Base-by-base conservation (phyloP, 2,113 vertebrate species). In the Ochotona princeps region DNA sequence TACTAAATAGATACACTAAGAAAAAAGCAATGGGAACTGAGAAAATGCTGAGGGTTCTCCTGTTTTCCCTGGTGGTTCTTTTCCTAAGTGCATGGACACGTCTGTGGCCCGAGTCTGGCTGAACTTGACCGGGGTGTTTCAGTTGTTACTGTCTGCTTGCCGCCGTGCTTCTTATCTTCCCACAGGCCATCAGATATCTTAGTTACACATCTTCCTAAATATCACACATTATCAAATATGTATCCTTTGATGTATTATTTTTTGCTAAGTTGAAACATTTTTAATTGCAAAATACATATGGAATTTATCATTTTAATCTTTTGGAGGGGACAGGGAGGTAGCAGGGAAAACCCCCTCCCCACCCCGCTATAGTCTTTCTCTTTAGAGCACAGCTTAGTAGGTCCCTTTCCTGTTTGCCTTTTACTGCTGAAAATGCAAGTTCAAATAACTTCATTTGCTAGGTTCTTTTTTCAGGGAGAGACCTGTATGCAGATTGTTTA, bases 401-500 rank as follows among this genome's bases (percentile, higher is more conserved):
- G 5, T 67, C 35, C 20, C 18, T 5, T 76, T 81, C 73, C 32
- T 79, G 51, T 94, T 93, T 92, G 54, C 28, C 67, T 75, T 79
- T 80, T 72, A 86, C 80, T 93, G 74, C 35, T 85, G 83, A 75
- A 79, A 90, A 35, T 80, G 60, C 44, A 72, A 65, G 90, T 76
- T 92, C 87, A 93, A 87, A 73, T 69, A 93, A 26, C 38, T 44
- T 4, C 38, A 44, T 44, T 44, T 44, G 38, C 38, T 44, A 44
- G 38, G 38, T 44, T 44, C 38, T 44, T 6, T 44, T 44, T 44
- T 44, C 38, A 44, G 38, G 66, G 83, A 72, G 72, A 89, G 35
- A 90, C 12, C 75, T 89, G 63, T 72, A 72, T 70, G 51, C 54
- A 57, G 49, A n/a, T 86, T 57, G 54, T 72, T 83, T 73, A 83